Evolutionary conservation across 2,797 vertebrate species (phyloP).

Genomic region (Natrix natrix): DNA sequence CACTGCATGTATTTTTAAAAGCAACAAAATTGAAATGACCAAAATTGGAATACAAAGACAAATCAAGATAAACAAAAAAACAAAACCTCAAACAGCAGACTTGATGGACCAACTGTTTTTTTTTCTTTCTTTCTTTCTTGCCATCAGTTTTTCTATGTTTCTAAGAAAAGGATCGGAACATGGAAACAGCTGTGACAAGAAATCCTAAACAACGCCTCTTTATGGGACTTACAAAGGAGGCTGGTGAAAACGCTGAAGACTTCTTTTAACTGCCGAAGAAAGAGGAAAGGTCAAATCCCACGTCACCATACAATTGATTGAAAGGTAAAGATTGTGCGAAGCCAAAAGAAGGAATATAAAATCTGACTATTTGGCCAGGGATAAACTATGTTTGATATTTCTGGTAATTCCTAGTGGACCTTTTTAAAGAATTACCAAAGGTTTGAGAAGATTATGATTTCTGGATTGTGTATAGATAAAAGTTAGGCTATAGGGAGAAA

Average conservation of each 20-base stretch:
- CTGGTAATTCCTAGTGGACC: not conserved
- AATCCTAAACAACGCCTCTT: not conserved
- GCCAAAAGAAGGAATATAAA: not conserved
- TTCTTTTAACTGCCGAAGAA: not conserved
- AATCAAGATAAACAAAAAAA: no score
- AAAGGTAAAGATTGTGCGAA: not conserved
- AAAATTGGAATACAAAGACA: not conserved
- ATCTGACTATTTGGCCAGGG: not conserved
- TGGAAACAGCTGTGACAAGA: not conserved
- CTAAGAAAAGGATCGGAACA: not conserved
- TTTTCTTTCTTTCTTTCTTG: not conserved
- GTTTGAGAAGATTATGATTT: not conserved
- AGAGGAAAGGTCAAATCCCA: not conserved
- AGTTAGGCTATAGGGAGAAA: no score
- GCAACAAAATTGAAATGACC: not conserved
- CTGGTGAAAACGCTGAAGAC: not conserved
- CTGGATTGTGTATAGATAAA: no score
- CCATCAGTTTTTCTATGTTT: not conserved
- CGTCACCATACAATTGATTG: not conserved
- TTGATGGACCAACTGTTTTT: not conserved
- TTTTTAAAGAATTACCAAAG: not conserved
- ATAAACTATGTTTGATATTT: not conserved
- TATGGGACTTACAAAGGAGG: not conserved
- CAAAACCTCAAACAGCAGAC: no score
- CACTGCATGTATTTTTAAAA: not conserved